Evolutionary conservation across 2,797 vertebrate species (phyloP), one percentile per base, ranked within the genome.

Genomic region (Poecilia velifera): DNA sequence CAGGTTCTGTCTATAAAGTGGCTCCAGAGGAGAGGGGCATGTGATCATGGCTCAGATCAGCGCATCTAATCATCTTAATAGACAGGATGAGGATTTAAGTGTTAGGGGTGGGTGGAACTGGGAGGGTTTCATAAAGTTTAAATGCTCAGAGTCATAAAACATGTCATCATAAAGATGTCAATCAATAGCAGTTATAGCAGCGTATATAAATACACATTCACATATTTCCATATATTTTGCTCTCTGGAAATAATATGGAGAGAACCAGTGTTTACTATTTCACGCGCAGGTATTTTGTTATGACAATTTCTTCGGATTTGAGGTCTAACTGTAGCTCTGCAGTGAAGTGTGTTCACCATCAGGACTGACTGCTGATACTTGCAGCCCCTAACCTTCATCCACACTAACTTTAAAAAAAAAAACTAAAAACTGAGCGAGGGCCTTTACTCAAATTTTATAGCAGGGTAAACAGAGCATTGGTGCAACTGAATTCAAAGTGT

Each of bases 1-100:
- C 88, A 83, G 87, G 87, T 92, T 85, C 87, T 93, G 90, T 93
- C 93, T 92, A 91, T 91, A 91, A 92, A 93, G 80, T 86, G 80
- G 91, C 80, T 90, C 92, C 88, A 72, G 85, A 81, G 74, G 74
- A 80, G 86, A 87, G 78, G 70, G 53, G 45, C 68, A 76, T 83
- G 85, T 79, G 83, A 91, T 91, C 84, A 76, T 72, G 84, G 86
- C 84, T 85, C 85, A 86, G 78, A 89, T 92, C 86, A 81, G 78
- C 64, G 5, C 85, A 86, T 88, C 86, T 85, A 91, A 92, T 90
- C 86, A 92, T 91, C 91, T 92, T 88, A 92, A 91, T 77, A 87
- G 83, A 89, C 81, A 82, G 68, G 74, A 72, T 76, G 87, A 87
- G 49, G 75, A 76, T 86, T 82, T 55, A 83, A 82, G 83, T 85